phyloP scores from a whole-genome alignment of 2,888 invertebrate species.

The Chymomyza fuscimana region DNA sequence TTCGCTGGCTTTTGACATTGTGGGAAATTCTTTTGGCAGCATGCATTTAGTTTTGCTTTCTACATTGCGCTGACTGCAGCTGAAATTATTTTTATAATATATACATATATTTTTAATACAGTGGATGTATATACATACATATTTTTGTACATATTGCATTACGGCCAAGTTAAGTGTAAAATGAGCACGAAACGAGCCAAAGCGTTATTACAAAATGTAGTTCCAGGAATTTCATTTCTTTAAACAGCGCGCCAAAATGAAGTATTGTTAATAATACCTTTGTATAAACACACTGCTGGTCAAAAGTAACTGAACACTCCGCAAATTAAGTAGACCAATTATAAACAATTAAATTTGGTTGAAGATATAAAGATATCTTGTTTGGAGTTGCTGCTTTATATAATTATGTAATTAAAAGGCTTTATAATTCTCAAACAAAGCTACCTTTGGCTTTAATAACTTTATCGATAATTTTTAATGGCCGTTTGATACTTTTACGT shows the following conservation, averaged over 20 bases:
- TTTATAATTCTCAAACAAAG: no score
- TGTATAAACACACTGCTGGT: no score
- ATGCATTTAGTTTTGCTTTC: conserved; percentile 32
- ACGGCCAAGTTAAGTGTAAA: conserved; percentile 43
- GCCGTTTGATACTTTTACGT: no score
- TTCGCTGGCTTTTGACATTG: conserved; percentile 57
- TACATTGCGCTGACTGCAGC: conserved; percentile 1
- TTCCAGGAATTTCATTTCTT: conserved; percentile 47
- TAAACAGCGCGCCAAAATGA: background rate
- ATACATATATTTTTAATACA: background rate
- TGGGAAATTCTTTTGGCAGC: conserved; percentile 70
- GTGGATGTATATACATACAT: background rate
- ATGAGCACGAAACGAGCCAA: conserved; percentile 39
- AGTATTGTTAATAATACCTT: background rate
- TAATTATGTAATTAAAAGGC: no score
- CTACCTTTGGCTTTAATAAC: no score
- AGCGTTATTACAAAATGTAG: conserved; percentile 58
- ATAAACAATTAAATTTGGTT: no score
- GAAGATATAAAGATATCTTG: no score
- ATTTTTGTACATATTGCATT: background rate
- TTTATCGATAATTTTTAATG: no score
- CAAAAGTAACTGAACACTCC: no score
- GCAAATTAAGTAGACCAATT: no score
- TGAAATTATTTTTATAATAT: background rate
- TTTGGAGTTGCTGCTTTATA: no score